Percentiles rank a stretch among this genome's conserved stretches.
phyloP scores from a whole-genome alignment of 2,113 vertebrate species.

The Shinisaurus crocodilurus region DNA sequence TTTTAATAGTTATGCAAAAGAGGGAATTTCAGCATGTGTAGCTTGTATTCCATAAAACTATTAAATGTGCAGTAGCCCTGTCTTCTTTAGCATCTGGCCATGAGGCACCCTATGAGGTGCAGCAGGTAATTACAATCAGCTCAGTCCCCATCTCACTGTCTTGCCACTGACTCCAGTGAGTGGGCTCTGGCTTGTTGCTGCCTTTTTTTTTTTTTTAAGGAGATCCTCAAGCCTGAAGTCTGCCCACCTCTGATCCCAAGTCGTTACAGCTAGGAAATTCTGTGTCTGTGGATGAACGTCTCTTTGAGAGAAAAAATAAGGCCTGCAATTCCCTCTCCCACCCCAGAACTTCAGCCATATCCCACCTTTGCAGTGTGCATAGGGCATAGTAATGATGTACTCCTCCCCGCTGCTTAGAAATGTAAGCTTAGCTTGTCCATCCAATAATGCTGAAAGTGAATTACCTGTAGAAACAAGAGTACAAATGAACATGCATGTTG shows the following conservation, averaged over 20 bases:
- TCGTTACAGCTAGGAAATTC: not conserved
- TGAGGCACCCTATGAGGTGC: not conserved
- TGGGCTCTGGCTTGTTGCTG: not conserved
- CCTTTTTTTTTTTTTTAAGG: not conserved
- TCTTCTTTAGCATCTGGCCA: not conserved
- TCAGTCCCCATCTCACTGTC: not conserved
- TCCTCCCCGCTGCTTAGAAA: constrained; percentile 89
- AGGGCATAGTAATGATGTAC: constrained; percentile 96
- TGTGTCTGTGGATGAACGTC: not conserved
- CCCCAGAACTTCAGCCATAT: not conserved
- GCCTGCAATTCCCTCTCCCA: not conserved
- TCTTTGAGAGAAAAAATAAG: not conserved
- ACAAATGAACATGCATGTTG: not conserved
- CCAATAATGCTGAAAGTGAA: constrained; percentile 93
- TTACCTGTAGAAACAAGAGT: constrained; percentile 81
- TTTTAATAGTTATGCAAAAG: not conserved
- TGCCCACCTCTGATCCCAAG: not conserved
- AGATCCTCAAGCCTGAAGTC: not conserved
- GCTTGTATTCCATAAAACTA: not conserved
- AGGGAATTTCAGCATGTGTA: not conserved
- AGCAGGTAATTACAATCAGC: not conserved
- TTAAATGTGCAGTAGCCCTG: not conserved
- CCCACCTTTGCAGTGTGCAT: constrained; percentile 95
- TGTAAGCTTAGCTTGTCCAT: constrained; percentile 89
- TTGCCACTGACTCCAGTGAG: not conserved